A percentile compares a stretch with the other conserved stretches of the same genome.
Conservation (phyloP, 2,888 invertebrate genomes). For the Lasioglossum vierecki region DNA sequence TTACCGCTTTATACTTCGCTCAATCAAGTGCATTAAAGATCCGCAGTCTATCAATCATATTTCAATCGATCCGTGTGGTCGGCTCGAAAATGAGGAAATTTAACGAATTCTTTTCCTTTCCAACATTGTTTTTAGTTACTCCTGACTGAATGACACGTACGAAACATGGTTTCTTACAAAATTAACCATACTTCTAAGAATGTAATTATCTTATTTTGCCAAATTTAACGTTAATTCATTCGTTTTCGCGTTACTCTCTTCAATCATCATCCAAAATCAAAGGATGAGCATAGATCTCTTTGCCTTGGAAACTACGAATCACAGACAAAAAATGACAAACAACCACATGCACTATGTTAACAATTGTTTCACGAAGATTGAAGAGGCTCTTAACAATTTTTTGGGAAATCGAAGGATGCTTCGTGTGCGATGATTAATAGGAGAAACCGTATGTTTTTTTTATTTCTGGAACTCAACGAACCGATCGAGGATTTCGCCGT, state of each 20-base stretch:
- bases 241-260: neutral
- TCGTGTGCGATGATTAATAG: neutral
- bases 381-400: neutral
- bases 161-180: neutral
- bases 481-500: conserved; percentile 51
- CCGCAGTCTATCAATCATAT: conserved; percentile 5
- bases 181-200: neutral
- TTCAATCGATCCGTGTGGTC: conserved; percentile 28
- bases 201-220: neutral
- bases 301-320: neutral
- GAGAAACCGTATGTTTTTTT: conserved; percentile 28
- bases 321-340: neutral
- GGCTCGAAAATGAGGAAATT: conserved; percentile 1
- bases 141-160: neutral
- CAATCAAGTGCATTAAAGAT: too few species aligned
- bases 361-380: too few species aligned
- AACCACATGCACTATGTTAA: too few species aligned
- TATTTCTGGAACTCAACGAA: conserved; percentile 27
- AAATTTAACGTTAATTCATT: neutral
- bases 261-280: neutral
- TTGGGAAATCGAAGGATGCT: neutral
- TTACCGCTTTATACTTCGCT: too few species aligned
- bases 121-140: neutral
- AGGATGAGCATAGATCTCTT: neutral
- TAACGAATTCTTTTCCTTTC: conserved; percentile 29